These are phyloP conservation scores for Nephrocerus scutellatus DNA, from an alignment of 2,888 invertebrate species.

Conservation along the genomic window DNA sequence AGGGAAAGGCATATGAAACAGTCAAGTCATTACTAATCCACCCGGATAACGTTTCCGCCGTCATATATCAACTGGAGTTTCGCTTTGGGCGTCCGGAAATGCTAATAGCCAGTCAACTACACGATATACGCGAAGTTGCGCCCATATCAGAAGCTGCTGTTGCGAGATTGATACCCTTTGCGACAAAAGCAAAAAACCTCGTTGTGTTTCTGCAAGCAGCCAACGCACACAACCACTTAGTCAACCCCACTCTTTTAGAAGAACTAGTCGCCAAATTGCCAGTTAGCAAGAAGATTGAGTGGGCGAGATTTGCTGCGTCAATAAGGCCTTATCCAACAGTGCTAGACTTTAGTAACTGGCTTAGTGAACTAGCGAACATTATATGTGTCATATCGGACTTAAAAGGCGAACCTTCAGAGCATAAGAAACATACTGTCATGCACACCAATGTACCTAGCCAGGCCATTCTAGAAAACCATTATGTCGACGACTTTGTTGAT, in stretches of 20 bases:
- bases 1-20: constrained; percentile 8
- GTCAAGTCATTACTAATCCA: constrained; percentile 4
- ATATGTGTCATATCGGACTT: too few relatives aligned
- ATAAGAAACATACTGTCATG: too few relatives aligned
- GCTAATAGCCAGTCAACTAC: constrained; percentile 10
- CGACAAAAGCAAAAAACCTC: constrained; percentile 9
- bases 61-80: constrained; percentile 8
- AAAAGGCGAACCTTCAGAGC: too few relatives aligned
- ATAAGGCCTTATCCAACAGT: constrained; percentile 9
- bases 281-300: constrained; percentile 10
- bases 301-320: constrained; percentile 7
- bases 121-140: background rate
- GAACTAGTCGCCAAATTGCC: constrained; percentile 10
- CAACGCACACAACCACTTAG: constrained; percentile 8
- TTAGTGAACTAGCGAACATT: constrained; percentile 2
- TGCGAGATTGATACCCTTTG: constrained; percentile 6
- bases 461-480: constrained; percentile 15
- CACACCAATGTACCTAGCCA: too few relatives aligned
- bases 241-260: constrained; percentile 11
- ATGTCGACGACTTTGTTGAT: constrained; percentile 16
- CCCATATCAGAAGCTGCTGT: background rate
- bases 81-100: constrained; percentile 14
- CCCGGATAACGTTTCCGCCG: constrained; percentile 7
- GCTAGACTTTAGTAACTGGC: constrained; percentile 10
- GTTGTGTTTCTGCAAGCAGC: constrained; percentile 6